Percentiles rank a stretch among this genome's conserved stretches.
Conservation (phyloP, 2,113 vertebrate species). For the Passer montanus region DNA sequence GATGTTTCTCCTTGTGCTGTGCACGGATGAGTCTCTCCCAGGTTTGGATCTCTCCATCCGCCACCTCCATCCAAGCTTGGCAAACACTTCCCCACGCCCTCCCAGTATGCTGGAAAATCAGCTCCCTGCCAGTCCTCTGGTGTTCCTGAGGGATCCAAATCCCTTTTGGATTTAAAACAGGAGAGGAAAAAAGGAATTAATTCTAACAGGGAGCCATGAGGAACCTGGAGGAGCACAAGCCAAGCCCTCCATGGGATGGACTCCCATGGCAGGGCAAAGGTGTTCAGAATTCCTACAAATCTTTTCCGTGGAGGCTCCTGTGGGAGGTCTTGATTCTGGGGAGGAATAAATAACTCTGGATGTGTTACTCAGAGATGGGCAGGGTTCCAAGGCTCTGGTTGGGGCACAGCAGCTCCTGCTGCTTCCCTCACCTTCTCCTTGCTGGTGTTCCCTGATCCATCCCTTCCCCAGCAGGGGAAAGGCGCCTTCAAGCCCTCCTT, state of each 20-base stretch:
- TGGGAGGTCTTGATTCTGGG: not conserved
- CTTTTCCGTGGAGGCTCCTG: not conserved
- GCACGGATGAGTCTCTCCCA: not conserved
- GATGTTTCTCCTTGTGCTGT: not conserved
- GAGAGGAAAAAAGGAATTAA: not conserved
- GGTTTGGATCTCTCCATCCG: not conserved
- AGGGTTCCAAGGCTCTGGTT: not conserved
- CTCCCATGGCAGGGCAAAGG: not conserved
- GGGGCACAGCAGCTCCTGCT: slow-evolving; percentile 1
- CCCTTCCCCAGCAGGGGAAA: rapidly evolving
- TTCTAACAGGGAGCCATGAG: rapidly evolving
- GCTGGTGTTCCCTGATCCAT: not conserved
- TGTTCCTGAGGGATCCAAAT: not conserved
- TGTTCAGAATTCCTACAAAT: not conserved
- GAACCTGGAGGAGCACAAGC: not conserved
- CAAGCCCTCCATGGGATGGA: not conserved
- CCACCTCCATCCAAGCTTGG: not conserved
- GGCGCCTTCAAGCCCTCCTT: not conserved
- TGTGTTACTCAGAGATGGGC: slow-evolving; percentile 42
- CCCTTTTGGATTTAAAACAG: not conserved
- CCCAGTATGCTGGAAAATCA: not conserved
- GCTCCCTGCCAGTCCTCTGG: rapidly evolving
- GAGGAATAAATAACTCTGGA: not conserved
- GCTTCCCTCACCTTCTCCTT: not conserved
- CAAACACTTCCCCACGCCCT: not conserved